phyloP scores from a whole-genome alignment of 1,140 invertebrate genomes.

The Nautilus pompilius region DNA sequence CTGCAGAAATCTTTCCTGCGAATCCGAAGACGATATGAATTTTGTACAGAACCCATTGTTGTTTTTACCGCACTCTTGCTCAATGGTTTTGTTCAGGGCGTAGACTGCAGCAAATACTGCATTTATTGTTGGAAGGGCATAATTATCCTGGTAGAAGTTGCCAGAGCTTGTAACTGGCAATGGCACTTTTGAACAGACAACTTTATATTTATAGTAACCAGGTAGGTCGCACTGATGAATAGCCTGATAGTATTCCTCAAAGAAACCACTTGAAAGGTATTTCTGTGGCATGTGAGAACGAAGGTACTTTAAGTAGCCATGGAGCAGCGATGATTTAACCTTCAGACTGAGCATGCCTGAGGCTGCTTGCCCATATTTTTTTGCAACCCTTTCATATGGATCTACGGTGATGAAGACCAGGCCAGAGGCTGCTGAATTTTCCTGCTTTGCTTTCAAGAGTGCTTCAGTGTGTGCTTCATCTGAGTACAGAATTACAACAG shows the following conservation, averaged over 20 bases:
- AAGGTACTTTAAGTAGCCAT: constrained; percentile 21
- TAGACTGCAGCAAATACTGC: constrained; percentile 38
- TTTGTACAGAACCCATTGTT: constrained; percentile 28
- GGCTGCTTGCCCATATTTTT: constrained; percentile 4
- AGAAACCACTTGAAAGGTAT: constrained; percentile 20
- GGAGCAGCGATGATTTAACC: constrained; percentile 19
- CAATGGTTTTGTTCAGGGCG: constrained; percentile 32
- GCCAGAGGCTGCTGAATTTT: no score
- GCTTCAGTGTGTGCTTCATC: not conserved
- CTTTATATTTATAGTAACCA: constrained; percentile 26
- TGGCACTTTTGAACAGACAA: constrained; percentile 12
- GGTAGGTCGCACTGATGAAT: constrained; percentile 40
- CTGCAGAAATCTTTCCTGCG: constrained; percentile 20
- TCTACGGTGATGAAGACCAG: not conserved
- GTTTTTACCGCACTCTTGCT: constrained; percentile 32
- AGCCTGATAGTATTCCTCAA: constrained; percentile 38
- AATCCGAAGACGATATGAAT: constrained; percentile 20
- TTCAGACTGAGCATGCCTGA: constrained; percentile 29
- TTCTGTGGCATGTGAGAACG: not conserved
- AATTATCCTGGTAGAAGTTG: constrained; percentile 27
- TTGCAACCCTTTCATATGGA: not conserved
- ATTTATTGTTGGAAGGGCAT: constrained; percentile 39
- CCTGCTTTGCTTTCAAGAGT: no score
- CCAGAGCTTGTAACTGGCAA: constrained; percentile 13
- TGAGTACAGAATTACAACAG: no score